These are phyloP conservation scores for Pterois miles DNA, from an alignment of 2,797 vertebrate species.

Conservation along the genomic window DNA sequence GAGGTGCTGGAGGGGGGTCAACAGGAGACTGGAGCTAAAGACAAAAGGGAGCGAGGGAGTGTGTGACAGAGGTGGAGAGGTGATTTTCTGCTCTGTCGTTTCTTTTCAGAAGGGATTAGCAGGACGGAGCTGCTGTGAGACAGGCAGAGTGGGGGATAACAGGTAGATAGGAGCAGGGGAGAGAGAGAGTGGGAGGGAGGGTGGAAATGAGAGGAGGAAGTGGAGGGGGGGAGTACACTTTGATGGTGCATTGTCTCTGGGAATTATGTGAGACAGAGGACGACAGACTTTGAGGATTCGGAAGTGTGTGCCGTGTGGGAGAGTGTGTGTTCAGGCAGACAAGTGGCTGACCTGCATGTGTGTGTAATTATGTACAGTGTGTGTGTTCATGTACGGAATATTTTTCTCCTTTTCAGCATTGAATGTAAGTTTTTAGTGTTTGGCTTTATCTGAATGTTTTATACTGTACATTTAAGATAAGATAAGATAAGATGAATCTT, in stretches of 20 bases:
- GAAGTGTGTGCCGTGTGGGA: conserved; percentile 14
- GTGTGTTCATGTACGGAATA: neutral
- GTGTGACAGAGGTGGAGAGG: conserved; percentile 82
- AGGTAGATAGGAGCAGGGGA: conserved; percentile 69
- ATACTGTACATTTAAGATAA: neutral
- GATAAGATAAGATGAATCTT: no score
- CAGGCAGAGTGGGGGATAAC: conserved; percentile 73
- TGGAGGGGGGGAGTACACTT: conserved; percentile 42
- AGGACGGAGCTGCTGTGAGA: conserved; percentile 75
- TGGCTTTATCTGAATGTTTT: neutral
- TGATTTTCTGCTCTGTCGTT: conserved; percentile 85
- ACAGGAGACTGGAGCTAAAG: conserved; percentile 70
- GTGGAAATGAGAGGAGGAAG: conserved; percentile 48
- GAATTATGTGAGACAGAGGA: conserved; percentile 70
- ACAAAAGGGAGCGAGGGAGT: conserved; percentile 77
- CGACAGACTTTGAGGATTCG: conserved; percentile 57
- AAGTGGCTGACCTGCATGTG: neutral
- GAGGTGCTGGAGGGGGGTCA: conserved; percentile 50
- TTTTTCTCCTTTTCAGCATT: neutral
- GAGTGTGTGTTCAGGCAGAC: neutral
- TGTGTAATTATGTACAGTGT: neutral
- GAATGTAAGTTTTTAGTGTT: neutral
- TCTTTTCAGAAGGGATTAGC: conserved; percentile 83
- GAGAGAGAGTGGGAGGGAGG: conserved; percentile 27
- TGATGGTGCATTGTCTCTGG: conserved; percentile 72